Evolutionary conservation across 37 sponge, comb jelly and placozoan species (phyloP).

Genomic region (Amphimedon queenslandica): DNA sequence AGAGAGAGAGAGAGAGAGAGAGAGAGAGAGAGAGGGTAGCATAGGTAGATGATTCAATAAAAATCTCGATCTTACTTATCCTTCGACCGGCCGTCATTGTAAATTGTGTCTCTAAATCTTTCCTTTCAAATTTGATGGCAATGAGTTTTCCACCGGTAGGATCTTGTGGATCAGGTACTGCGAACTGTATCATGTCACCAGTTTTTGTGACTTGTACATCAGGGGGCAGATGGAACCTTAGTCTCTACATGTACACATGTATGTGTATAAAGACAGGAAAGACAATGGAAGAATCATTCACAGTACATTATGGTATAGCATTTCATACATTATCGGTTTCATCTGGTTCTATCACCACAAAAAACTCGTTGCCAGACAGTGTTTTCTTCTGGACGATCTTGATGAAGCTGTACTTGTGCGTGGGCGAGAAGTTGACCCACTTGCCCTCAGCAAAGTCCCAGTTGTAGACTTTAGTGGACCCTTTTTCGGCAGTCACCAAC

Average conservation of each 20-base stretch:
- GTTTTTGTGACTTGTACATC: background rate
- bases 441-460: constrained; percentile 3
- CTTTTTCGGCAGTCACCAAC: too few species aligned
- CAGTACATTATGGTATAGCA: too few species aligned
- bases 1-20: too few species aligned
- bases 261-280: constrained; percentile 8
- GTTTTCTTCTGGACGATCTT: constrained; percentile 15
- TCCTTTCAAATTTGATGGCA: background rate
- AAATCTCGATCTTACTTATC: background rate
- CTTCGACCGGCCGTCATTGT: background rate
- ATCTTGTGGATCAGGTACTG: background rate
- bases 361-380: constrained; percentile 49
- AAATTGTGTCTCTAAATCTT: background rate
- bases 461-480: constrained; percentile 4
- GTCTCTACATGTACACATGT: constrained; percentile 1
- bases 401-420: background rate
- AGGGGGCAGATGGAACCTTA: background rate
- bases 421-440: constrained; percentile 20
- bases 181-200: background rate
- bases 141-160: background rate
- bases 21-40: too few species aligned
- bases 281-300: background rate
- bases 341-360: constrained; percentile 27
- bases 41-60: constrained; percentile 36
- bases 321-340: constrained; percentile 46